These are phyloP conservation scores for Lysandra coridon DNA, from an alignment of 2,888 invertebrate species.

Conservation along the genomic window DNA sequence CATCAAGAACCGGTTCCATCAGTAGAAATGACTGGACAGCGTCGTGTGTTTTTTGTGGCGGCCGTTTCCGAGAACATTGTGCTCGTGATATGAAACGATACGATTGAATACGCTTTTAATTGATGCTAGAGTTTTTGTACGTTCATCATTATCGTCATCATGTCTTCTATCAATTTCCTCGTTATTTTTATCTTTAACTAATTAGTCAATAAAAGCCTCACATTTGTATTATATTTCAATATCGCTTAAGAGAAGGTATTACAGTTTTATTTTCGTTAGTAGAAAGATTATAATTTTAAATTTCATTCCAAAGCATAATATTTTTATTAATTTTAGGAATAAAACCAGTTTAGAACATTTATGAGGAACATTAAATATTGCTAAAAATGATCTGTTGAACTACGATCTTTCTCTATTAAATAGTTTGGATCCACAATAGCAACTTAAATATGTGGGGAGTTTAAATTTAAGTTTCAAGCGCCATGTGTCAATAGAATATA, in stretches of 20 bases:
- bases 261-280: neutral
- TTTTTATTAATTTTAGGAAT: neutral
- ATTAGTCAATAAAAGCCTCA: neutral
- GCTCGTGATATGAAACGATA: constrained; percentile 26
- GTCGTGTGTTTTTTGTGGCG: constrained; percentile 35
- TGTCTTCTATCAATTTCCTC: neutral
- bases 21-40: constrained; percentile 47
- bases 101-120: constrained; percentile 24
- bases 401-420: constrained; percentile 27
- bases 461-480: constrained; percentile 58
- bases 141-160: neutral
- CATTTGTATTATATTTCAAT: neutral
- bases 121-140: constrained; percentile 16
- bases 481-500: constrained; percentile 67
- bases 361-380: neutral
- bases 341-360: neutral
- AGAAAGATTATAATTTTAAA: neutral
- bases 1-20: constrained; percentile 71
- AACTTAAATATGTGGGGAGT: constrained; percentile 54
- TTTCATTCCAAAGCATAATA: too few species aligned
- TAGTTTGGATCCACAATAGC: constrained; percentile 45
- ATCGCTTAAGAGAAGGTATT: neutral
- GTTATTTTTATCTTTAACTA: neutral
- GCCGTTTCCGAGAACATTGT: constrained; percentile 27
- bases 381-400: neutral